Evolutionary conservation across 1,140 invertebrate species (phyloP).

Genomic region (Carposina sasakii): DNA sequence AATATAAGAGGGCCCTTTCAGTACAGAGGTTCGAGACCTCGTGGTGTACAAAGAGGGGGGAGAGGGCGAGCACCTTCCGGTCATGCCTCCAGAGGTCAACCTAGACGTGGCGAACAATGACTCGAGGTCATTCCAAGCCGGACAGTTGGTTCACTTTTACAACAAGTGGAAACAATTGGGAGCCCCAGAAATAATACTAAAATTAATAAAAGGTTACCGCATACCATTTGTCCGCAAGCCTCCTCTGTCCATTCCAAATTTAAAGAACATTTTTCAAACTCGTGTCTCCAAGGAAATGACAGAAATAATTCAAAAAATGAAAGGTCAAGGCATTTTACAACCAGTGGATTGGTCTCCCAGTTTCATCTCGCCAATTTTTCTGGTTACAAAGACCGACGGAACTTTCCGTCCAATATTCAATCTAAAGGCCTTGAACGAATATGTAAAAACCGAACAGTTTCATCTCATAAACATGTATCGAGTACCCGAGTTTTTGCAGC

Average conservation of each 20-base stretch:
- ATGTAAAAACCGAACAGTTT: constrained; percentile 27
- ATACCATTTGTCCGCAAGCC: constrained; percentile 2
- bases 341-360: constrained; percentile 13
- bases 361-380: constrained; percentile 30
- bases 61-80: too few relatives aligned
- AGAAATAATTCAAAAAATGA: constrained; percentile 5
- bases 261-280: background rate
- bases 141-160: background rate
- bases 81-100: background rate
- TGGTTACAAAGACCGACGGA: constrained; percentile 17
- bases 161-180: background rate
- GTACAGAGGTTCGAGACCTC: too few relatives aligned
- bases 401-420: constrained; percentile 33
- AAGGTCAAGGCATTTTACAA: constrained; percentile 13
- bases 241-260: background rate
- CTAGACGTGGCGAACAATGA: background rate
- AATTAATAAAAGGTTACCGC: background rate
- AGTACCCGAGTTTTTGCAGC: constrained; percentile 35
- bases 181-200: background rate
- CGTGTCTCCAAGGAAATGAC: background rate
- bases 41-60: too few relatives aligned
- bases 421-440: constrained; percentile 26
- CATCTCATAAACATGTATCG: constrained; percentile 29
- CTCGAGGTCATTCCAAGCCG: background rate
- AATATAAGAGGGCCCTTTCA: too few relatives aligned